Conservation (phyloP, 2,888 invertebrate species). For the Drosophila differens region DNA sequence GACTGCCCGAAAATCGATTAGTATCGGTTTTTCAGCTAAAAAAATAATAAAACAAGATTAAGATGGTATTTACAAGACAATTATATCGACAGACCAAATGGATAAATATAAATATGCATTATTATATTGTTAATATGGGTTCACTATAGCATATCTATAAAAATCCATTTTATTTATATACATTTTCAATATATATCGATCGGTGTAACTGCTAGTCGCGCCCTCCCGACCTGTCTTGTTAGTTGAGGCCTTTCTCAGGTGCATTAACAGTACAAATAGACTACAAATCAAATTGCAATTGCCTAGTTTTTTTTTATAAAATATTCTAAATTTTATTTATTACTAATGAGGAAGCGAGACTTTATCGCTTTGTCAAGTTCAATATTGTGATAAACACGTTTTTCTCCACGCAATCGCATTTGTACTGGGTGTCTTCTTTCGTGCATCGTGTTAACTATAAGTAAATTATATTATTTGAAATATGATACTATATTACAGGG, state of each 20-base stretch:
- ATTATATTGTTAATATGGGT: not conserved
- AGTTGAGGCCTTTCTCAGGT: not conserved
- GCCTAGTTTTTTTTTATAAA: not conserved
- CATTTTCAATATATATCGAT: not conserved
- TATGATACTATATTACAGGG: not conserved
- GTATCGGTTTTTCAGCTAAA: not conserved
- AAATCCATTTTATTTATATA: not conserved
- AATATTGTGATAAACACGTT: not conserved
- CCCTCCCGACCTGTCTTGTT: not conserved
- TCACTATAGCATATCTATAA: not conserved
- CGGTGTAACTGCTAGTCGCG: not conserved
- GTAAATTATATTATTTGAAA: not conserved
- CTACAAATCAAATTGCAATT: not conserved
- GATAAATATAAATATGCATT: not conserved
- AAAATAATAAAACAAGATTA: not conserved
- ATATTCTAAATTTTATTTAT: conserved; percentile 9
- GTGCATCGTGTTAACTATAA: not conserved
- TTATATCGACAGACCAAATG: not conserved
- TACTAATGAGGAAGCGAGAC: not conserved
- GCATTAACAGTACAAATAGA: conserved; percentile 3
- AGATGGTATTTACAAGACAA: not conserved
- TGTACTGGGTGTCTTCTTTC: conserved; percentile 3
- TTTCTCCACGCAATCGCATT: not conserved
- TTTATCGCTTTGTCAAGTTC: not conserved
- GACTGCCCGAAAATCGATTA: not conserved